Evolutionary conservation across 2,113 vertebrate species (phyloP).

Genomic region (Nematolebias whitei): DNA sequence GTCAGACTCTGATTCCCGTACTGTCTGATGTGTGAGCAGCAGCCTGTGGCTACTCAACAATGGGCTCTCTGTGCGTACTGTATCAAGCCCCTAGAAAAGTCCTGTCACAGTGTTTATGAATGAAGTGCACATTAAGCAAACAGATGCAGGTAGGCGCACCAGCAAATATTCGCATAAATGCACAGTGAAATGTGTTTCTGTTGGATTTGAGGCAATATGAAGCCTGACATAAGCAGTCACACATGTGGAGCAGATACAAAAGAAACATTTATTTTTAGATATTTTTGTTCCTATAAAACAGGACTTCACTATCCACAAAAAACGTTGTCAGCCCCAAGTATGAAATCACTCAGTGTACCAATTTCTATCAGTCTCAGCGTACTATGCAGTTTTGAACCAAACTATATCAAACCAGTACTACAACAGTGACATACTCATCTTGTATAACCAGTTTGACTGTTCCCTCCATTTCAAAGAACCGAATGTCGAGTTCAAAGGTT

Average conservation of each 20-base stretch:
- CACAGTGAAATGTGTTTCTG: slow-evolving; percentile 24
- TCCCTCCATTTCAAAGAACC: neutral
- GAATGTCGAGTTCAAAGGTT: slow-evolving; percentile 29
- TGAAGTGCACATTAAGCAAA: slow-evolving; percentile 39
- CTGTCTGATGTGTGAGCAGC: slow-evolving; percentile 58
- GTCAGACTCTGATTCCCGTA: slow-evolving; percentile 69
- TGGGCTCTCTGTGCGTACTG: slow-evolving; percentile 45
- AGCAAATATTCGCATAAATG: slow-evolving; percentile 26
- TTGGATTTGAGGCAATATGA: slow-evolving; percentile 15
- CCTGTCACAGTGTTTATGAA: slow-evolving; percentile 36
- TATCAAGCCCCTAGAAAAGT: slow-evolving; percentile 62
- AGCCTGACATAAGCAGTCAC: neutral
- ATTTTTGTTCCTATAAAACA: neutral
- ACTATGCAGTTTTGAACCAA: neutral
- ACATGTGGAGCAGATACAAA: neutral
- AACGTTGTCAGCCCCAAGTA: neutral
- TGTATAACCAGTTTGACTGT: neutral
- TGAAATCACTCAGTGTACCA: neutral
- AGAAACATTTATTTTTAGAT: neutral
- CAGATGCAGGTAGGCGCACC: slow-evolving; percentile 27
- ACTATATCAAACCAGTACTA: neutral
- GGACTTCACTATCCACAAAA: no score
- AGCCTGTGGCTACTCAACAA: slow-evolving; percentile 59
- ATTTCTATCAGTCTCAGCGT: neutral
- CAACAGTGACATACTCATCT: neutral